Evolutionary conservation across 2,113 vertebrate genomes (phyloP).

Genomic region (Grantiella picta): DNA sequence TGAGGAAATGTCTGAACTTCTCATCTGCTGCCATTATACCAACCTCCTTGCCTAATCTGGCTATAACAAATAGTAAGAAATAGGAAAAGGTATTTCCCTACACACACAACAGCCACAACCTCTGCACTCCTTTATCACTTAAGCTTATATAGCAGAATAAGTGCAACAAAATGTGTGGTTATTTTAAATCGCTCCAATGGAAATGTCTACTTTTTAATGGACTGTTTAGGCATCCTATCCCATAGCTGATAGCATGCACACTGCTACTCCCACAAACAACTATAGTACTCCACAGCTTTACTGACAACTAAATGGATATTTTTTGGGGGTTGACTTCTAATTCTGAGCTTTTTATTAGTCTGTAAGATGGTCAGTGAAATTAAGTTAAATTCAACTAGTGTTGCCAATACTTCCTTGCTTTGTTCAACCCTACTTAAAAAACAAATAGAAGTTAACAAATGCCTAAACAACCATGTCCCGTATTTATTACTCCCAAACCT

Average conservation of each 20-base stretch:
- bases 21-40: neutral
- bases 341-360: neutral
- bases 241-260: neutral
- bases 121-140: neutral
- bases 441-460: neutral
- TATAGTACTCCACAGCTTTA: neutral
- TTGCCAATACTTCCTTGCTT: neutral
- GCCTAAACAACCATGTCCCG: neutral
- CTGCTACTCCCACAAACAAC: neutral
- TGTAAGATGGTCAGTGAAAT: neutral
- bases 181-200: neutral
- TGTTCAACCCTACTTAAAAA: neutral
- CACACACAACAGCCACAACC: neutral
- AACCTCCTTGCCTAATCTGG: neutral
- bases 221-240: neutral
- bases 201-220: neutral
- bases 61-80: neutral
- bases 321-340: neutral
- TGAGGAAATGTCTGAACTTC: neutral
- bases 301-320: neutral
- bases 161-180: fast-evolving
- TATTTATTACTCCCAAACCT: neutral
- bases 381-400: neutral
- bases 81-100: neutral
- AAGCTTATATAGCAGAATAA: neutral